A percentile compares a stretch with the other conserved stretches of the same genome.
These are phyloP conservation scores for Hyles lineata DNA, from an alignment of 2,888 invertebrate species.

Conservation along the genomic window DNA sequence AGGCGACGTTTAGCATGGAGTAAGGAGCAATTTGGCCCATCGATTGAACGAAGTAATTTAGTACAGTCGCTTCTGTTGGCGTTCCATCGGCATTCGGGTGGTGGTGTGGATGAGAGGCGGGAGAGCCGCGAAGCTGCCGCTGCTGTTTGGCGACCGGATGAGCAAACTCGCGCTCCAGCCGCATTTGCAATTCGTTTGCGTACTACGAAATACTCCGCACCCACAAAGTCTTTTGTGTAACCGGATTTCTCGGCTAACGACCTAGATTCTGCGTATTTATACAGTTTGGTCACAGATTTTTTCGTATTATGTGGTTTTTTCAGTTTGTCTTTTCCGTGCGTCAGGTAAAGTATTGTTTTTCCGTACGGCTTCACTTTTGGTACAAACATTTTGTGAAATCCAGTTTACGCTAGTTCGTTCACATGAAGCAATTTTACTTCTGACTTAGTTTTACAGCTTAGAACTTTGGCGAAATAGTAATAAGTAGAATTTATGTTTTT, in stretches of 20 bases:
- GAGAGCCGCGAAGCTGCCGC: slow-evolving; percentile 36
- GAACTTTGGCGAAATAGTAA: background rate
- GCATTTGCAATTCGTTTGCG: slow-evolving; percentile 74
- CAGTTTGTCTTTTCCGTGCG: background rate
- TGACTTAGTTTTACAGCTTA: background rate
- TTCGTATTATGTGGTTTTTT: slow-evolving; percentile 47
- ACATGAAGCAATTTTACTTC: background rate
- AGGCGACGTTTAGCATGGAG: background rate
- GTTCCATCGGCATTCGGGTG: slow-evolving; percentile 54
- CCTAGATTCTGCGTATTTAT: slow-evolving; percentile 73
- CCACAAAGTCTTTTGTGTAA: slow-evolving; percentile 74
- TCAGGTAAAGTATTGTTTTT: background rate
- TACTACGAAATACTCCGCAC: slow-evolving; percentile 71
- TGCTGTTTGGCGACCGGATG: slow-evolving; percentile 68
- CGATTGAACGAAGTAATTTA: slow-evolving; percentile 34
- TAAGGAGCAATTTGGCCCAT: background rate
- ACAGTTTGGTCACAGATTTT: slow-evolving; percentile 66
- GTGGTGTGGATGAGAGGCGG: slow-evolving; percentile 35
- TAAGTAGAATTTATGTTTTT: background rate
- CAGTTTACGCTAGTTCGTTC: background rate
- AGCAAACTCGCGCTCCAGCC: slow-evolving; percentile 65
- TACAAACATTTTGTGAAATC: background rate
- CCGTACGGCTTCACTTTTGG: background rate
- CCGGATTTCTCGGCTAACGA: slow-evolving; percentile 76
- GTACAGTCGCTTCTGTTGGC: slow-evolving; percentile 48